Evolutionary conservation across 2,113 vertebrate species (phyloP).

Genomic region (Muscicapa adusta): DNA sequence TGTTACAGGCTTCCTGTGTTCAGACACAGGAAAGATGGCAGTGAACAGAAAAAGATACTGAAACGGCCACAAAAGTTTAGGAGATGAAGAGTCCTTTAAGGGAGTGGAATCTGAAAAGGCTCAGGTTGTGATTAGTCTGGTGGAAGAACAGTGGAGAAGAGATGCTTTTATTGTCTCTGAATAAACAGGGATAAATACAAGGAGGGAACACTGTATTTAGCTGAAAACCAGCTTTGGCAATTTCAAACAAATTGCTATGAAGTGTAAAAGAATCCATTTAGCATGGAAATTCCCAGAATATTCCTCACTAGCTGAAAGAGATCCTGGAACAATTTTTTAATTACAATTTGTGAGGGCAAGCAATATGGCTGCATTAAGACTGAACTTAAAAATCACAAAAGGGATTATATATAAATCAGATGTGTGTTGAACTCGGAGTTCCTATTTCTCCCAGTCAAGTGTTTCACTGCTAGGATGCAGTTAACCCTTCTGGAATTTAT

Average conservation of each 20-base stretch:
- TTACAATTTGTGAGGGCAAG: neutral
- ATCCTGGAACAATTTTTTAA: neutral
- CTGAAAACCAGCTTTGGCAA: neutral
- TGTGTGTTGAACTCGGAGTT: neutral
- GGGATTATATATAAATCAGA: neutral
- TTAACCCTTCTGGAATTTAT: neutral
- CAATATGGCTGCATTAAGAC: neutral
- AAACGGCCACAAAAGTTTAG: neutral
- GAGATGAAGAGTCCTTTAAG: neutral
- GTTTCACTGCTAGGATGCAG: neutral
- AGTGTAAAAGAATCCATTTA: neutral
- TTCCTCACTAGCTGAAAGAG: neutral
- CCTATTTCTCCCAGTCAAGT: neutral
- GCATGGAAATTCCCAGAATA: neutral
- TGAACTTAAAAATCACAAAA: neutral
- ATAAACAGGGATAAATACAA: neutral
- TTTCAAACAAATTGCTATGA: neutral
- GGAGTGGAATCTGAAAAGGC: neutral
- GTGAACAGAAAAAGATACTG: neutral
- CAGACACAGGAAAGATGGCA: neutral
- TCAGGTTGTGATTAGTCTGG: neutral
- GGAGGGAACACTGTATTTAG: neutral
- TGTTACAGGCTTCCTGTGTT: neutral
- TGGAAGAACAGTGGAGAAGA: neutral
- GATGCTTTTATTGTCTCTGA: neutral